Conservation (phyloP, 1,140 invertebrate species). For the Sminthurinus signatus region DNA sequence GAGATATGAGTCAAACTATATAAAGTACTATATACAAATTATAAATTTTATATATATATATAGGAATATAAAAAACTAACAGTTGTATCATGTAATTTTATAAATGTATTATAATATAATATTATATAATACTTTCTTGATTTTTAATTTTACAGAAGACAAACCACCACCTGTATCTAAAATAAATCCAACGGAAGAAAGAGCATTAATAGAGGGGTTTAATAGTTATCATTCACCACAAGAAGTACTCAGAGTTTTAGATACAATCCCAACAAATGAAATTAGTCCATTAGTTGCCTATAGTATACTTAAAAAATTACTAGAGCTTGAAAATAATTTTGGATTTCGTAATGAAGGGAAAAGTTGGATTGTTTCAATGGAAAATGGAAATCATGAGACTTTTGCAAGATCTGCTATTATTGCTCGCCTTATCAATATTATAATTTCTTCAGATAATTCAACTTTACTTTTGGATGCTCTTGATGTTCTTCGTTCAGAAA, state of each 20-base stretch:
- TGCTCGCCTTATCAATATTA: conserved; percentile 48
- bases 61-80: neutral
- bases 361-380: conserved; percentile 21
- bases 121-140: neutral
- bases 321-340: conserved; percentile 51
- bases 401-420: conserved; percentile 48
- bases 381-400: conserved; percentile 41
- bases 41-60: neutral
- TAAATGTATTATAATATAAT: neutral
- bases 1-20: neutral
- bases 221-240: conserved; percentile 42
- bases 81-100: neutral
- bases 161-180: conserved; percentile 23
- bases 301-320: conserved; percentile 50
- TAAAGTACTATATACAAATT: neutral
- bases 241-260: conserved; percentile 39
- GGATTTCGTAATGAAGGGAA: conserved; percentile 41
- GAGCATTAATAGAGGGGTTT: conserved; percentile 41
- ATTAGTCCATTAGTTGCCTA: conserved; percentile 51
- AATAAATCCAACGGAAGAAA: conserved; percentile 36
- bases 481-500: conserved; percentile 46
- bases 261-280: conserved; percentile 49
- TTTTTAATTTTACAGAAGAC: conserved; percentile 21
- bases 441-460: conserved; percentile 46
- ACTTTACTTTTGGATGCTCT: conserved; percentile 49